Evolutionary conservation across 2,888 invertebrate genomes (phyloP).

Genomic region (Drosophila paranaensis): DNA sequence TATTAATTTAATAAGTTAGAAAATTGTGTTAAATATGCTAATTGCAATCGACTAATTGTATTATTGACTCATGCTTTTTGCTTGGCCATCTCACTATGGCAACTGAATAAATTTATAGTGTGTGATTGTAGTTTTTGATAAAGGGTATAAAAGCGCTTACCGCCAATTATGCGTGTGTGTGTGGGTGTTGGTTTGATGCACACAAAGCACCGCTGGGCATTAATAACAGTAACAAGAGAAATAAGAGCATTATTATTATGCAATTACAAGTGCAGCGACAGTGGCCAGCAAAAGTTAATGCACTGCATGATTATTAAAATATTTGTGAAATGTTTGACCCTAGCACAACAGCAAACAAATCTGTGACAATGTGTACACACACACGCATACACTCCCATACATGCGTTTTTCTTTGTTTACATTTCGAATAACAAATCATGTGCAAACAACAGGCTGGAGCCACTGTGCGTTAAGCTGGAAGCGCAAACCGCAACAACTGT

Average conservation of each 20-base stretch:
- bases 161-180: background rate
- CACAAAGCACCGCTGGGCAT: constrained; percentile 38
- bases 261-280: constrained; percentile 69
- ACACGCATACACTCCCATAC: background rate
- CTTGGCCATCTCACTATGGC: background rate
- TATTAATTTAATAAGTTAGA: too few species aligned
- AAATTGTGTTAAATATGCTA: too few species aligned
- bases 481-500: constrained; percentile 21
- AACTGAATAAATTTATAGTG: too few species aligned
- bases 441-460: constrained; percentile 64
- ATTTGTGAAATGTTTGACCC: constrained; percentile 44
- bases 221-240: constrained; percentile 26
- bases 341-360: constrained; percentile 11
- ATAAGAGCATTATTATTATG: constrained; percentile 67
- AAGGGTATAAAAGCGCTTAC: constrained; percentile 6
- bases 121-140: background rate
- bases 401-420: constrained; percentile 44
- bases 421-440: constrained; percentile 73
- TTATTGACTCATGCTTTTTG: too few species aligned
- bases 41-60: too few species aligned
- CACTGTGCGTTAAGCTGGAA: constrained; percentile 40
- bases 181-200: constrained; percentile 6
- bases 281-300: constrained; percentile 66
- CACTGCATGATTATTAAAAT: constrained; percentile 73
- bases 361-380: constrained; percentile 5